Percentiles rank a stretch among this genome's conserved stretches.
These are phyloP conservation scores for Procavia capensis DNA, from an alignment of 2,113 vertebrate species.

Conservation along the genomic window DNA sequence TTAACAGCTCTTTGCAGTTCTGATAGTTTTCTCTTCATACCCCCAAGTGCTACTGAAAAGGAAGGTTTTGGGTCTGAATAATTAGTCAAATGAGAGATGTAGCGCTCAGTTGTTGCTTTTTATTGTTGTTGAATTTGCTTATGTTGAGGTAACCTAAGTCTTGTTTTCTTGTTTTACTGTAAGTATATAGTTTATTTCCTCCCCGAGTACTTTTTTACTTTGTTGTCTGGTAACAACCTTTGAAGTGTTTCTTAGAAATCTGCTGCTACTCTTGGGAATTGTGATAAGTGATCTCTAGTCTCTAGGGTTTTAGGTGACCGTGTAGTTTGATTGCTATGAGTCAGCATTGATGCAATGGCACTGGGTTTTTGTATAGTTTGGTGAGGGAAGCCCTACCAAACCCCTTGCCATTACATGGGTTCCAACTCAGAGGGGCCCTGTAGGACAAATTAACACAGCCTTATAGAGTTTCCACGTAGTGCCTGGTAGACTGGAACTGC, in stretches of 20 bases:
- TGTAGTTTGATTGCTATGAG: conserved; percentile 46
- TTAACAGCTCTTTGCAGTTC: neutral
- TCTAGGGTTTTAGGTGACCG: conserved; percentile 19
- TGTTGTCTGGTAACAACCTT: conserved; percentile 57
- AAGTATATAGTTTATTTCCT: conserved; percentile 1
- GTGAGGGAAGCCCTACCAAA: conserved; percentile 23
- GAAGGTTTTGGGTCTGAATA: conserved; percentile 10
- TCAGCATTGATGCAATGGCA: no score
- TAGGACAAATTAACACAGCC: no score
- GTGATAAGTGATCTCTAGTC: neutral
- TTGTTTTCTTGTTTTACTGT: conserved; percentile 30
- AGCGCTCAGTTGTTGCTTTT: neutral
- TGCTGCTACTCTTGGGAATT: conserved; percentile 43
- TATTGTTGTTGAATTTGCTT: neutral
- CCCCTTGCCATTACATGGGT: no score
- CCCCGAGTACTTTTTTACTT: conserved; percentile 24
- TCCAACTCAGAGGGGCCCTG: no score
- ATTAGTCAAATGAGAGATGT: neutral
- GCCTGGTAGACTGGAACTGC: no score
- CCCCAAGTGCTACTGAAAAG: neutral
- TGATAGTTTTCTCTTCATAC: conserved; percentile 2
- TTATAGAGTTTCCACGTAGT: no score
- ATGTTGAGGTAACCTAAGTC: neutral
- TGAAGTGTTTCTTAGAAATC: conserved; percentile 60
- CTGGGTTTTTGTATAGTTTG: no score